These are phyloP conservation scores for Coendou prehensilis DNA, from an alignment of 2,797 vertebrate genomes.

Conservation along the genomic window DNA sequence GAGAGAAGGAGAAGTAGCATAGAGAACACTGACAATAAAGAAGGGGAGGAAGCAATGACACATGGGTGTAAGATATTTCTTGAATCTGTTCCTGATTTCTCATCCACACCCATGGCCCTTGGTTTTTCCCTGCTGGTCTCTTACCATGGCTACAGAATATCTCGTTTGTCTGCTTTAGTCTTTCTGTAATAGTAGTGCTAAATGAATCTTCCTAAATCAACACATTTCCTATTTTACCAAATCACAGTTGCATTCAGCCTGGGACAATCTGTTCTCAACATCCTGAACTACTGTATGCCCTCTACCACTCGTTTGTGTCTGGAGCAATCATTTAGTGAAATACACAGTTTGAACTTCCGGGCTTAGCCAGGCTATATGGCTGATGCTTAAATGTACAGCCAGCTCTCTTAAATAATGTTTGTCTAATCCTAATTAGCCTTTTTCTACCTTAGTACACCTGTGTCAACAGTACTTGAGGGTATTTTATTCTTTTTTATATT, in stretches of 20 bases:
- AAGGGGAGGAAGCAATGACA: neutral
- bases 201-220: neutral
- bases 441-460: neutral
- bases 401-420: neutral
- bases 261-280: neutral
- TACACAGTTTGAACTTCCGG: neutral
- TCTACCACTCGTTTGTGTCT: neutral
- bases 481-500: conserved; percentile 50
- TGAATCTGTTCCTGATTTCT: neutral
- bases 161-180: neutral
- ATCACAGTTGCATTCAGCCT: neutral
- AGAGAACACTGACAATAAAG: neutral
- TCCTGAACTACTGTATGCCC: neutral
- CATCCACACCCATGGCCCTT: neutral
- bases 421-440: neutral
- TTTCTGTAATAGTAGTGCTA: neutral
- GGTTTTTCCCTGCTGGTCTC: neutral
- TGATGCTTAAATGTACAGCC: neutral
- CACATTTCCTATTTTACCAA: neutral
- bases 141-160: neutral
- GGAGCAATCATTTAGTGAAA: neutral
- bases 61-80: neutral
- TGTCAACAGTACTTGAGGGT: neutral
- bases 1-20: neutral
- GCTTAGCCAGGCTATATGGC: neutral